Percentiles rank a stretch among this genome's conserved stretches.
Evolutionary conservation across 2,113 vertebrate genomes (phyloP).

Genomic region (Psittacus erithacus): DNA sequence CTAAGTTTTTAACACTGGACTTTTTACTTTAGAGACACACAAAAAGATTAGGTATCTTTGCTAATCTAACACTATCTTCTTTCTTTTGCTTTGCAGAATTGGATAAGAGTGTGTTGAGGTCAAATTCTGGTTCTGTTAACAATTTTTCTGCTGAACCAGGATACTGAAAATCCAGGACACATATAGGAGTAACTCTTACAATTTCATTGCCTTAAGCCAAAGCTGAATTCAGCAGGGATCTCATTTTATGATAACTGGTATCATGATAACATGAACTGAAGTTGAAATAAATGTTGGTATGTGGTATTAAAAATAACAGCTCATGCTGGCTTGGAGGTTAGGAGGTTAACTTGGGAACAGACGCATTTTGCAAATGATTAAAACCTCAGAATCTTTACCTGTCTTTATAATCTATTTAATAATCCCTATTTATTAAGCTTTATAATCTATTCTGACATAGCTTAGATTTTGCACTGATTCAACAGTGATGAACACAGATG

Average conservation of each 20-base stretch:
- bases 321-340: background rate
- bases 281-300: background rate
- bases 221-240: background rate
- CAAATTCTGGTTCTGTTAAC: background rate
- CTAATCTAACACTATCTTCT: background rate
- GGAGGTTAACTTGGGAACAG: background rate
- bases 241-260: background rate
- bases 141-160: background rate
- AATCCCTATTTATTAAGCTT: background rate
- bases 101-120: background rate
- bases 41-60: background rate
- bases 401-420: background rate
- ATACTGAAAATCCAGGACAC: background rate
- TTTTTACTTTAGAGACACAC: background rate
- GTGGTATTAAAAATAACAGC: background rate
- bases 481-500: background rate
- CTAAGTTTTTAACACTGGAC: background rate
- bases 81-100: background rate
- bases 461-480: background rate
- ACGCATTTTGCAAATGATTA: background rate
- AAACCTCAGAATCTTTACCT: background rate
- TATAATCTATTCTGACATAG: background rate
- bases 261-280: background rate
- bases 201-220: slow-evolving; percentile 4
- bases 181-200: background rate